Evolutionary conservation across 2,888 invertebrate species (phyloP).

Genomic region (Patella caerulea): DNA sequence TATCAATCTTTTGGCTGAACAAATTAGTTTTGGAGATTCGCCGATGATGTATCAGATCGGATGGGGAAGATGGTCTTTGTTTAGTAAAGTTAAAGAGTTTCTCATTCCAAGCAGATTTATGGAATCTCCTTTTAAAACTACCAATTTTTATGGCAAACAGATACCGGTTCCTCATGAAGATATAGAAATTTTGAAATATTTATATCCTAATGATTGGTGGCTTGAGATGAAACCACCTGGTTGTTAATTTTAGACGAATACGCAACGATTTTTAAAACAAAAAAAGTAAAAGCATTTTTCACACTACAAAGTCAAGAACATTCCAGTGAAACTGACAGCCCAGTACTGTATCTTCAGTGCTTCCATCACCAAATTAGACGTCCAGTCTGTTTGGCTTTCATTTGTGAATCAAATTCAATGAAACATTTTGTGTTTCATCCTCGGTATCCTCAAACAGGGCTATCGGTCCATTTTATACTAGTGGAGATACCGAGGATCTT

Average conservation of each 20-base stretch:
- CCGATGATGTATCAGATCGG: slow-evolving; percentile 73
- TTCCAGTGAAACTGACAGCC: too few species aligned
- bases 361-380: too few species aligned
- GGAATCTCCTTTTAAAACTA: slow-evolving; percentile 73
- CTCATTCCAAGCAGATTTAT: slow-evolving; percentile 75
- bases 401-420: too few species aligned
- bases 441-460: too few species aligned
- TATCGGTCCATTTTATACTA: too few species aligned
- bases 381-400: too few species aligned
- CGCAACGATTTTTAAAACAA: too few species aligned
- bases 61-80: slow-evolving; percentile 75
- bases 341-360: too few species aligned
- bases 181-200: slow-evolving; percentile 77
- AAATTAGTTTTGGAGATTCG: slow-evolving; percentile 22
- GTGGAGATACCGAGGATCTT: too few species aligned
- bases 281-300: too few species aligned
- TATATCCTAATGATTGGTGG: slow-evolving; percentile 77
- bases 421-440: too few species aligned
- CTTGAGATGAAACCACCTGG: slow-evolving; percentile 48
- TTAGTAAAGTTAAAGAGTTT: slow-evolving; percentile 67
- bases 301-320: too few species aligned
- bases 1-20: slow-evolving; percentile 72
- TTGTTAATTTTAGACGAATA: slow-evolving; percentile 25
- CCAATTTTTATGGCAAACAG: slow-evolving; percentile 62
- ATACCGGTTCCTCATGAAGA: slow-evolving; percentile 75